phyloP scores from a whole-genome alignment of 2,888 invertebrate genomes.

The Halictus quadricinctus region DNA sequence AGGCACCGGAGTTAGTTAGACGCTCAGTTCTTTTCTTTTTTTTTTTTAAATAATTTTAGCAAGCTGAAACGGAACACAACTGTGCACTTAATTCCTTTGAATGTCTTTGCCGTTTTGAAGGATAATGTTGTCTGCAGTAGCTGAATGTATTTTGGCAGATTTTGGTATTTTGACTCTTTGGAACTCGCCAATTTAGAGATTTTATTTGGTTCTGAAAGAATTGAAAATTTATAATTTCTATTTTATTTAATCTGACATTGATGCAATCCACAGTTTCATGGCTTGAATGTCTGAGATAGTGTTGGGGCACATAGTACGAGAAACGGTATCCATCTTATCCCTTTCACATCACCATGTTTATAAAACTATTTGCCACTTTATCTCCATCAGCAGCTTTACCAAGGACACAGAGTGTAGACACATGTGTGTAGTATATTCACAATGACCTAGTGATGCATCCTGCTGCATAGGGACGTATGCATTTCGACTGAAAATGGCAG shows the following conservation, averaged over 20 bases:
- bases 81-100: neutral
- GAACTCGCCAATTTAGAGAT: too few relatives aligned
- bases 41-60: neutral
- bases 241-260: neutral
- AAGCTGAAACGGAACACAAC: neutral
- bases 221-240: neutral
- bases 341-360: neutral
- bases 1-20: neutral
- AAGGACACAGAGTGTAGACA: neutral
- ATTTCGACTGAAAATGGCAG: constrained; percentile 4
- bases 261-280: neutral
- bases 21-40: too few relatives aligned
- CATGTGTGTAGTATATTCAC: neutral
- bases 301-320: neutral
- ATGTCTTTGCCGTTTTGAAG: neutral
- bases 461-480: constrained; percentile 6
- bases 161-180: too few relatives aligned
- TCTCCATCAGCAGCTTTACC: neutral
- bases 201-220: neutral
- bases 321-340: neutral
- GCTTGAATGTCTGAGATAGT: neutral
- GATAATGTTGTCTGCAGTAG: too few relatives aligned
- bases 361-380: neutral
- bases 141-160: too few relatives aligned
- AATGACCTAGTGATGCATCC: neutral